Evolutionary conservation across 2,888 invertebrate genomes (phyloP).

Genomic region (Augochlorella aurata): DNA sequence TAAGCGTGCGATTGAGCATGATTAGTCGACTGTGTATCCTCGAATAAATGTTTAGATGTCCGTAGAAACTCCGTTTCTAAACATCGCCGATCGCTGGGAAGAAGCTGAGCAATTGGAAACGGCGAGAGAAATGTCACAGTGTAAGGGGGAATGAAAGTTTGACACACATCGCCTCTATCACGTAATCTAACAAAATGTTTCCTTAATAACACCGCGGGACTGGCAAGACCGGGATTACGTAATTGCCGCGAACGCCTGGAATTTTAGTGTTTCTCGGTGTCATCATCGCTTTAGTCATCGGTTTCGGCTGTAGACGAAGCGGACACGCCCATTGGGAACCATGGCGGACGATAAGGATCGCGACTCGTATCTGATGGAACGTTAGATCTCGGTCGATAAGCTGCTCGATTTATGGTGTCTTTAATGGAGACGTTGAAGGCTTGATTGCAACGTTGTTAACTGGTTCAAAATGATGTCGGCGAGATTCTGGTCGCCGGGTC

Average conservation of each 20-base stretch:
- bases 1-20: no score
- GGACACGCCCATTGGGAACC: not conserved
- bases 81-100: no score
- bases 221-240: conserved; percentile 49
- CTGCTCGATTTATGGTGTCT: not conserved
- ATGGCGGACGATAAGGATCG: not conserved
- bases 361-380: not conserved
- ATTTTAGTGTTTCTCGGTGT: conserved; percentile 48
- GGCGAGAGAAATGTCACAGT: not conserved
- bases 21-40: no score
- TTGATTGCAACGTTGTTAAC: not conserved
- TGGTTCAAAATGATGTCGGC: not conserved
- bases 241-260: conserved; percentile 37
- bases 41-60: no score
- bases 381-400: conserved; percentile 11
- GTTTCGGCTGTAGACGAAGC: not conserved
- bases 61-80: no score
- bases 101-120: not conserved
- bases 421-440: conserved; percentile 1
- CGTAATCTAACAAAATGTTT: conserved; percentile 63
- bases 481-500: not conserved
- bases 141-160: conserved; percentile 56
- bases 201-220: conserved; percentile 34
- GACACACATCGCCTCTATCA: conserved; percentile 48
- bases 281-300: conserved; percentile 49